Base-by-base conservation (phyloP, 2,888 invertebrate genomes). In the Oxyscelio sp. region DNA sequence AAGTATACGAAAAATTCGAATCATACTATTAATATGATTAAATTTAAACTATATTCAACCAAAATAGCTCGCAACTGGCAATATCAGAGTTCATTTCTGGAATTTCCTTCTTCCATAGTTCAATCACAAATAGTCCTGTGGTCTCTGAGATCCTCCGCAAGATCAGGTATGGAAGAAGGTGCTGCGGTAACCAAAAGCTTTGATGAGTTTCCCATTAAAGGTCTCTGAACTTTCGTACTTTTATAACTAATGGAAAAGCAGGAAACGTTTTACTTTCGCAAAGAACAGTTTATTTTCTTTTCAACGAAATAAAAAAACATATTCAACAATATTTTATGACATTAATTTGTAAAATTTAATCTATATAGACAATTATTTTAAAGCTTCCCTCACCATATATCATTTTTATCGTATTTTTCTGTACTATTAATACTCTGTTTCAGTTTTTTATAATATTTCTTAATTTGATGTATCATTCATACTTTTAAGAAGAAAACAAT, bases 131-230 rank as follows among this genome's bases (percentile, higher is more conserved):
- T 13, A 54, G 66, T 66, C 21, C 38, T 6, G 15, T 31, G 52
- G 52, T 50, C 50, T 31, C 22, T n/a, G 11, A 56, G 21, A 9
- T 48, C 8, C 48, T 27, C 56, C 34, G 19, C 56, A 56, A 66
- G 66, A 66, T 66, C 66, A 66, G 66, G 40, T 66, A 66, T 50
- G 38, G 24, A 54, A 66, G 40, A 52, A 66, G 54, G 68, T 54
- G 68, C 54, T 38, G 68, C 54, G 22, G 54, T 43, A 68, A 40
- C 68, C 24, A 68, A 43, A 38, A 54, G 68, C 68, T 68, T 54
- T 68, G 54, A 68, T 68, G 54, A 68, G 54, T 66, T 66, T 54
- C 54, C 68, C 27, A 58, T 70, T 70, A 70, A 70, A 17, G 70
- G 43, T 70, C 31, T 43, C 40, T 27, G 21, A 70, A 70, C 70